Percentiles rank a stretch among this genome's conserved stretches.
Conservation (phyloP, 2,113 vertebrate genomes). For the Embiotoca jacksoni region DNA sequence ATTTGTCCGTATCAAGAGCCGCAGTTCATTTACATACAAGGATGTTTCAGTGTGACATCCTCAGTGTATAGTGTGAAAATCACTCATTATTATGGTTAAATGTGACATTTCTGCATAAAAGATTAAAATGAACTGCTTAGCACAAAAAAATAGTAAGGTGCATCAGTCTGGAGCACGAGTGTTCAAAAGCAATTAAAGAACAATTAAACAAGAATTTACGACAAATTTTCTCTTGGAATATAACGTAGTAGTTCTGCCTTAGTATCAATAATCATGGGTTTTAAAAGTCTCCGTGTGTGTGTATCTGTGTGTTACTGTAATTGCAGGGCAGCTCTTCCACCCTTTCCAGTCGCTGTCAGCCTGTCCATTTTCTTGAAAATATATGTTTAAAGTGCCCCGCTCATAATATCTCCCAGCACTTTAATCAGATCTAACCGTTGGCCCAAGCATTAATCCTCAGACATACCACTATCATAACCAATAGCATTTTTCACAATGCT, state of each 20-base stretch:
- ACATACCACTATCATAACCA: slow-evolving; percentile 56
- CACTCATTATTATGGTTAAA: slow-evolving; percentile 21
- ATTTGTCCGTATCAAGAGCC: no score
- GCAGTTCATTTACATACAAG: not conserved
- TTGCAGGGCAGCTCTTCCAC: not conserved
- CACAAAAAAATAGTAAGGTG: not conserved
- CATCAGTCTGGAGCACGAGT: slow-evolving; percentile 1
- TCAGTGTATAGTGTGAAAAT: not conserved
- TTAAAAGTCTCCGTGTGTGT: slow-evolving; percentile 4
- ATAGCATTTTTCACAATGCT: slow-evolving; percentile 37
- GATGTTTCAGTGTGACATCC: not conserved
- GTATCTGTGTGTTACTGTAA: slow-evolving; percentile 17
- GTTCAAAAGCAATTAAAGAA: slow-evolving; percentile 13
- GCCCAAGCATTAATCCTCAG: slow-evolving; percentile 45
- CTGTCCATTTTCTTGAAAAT: slow-evolving; percentile 37
- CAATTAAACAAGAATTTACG: slow-evolving; percentile 19
- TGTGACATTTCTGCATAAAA: slow-evolving; percentile 15
- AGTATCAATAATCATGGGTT: not conserved
- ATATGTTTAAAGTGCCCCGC: slow-evolving; percentile 1
- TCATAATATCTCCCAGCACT: slow-evolving; percentile 34
- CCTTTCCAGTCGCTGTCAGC: slow-evolving; percentile 8
- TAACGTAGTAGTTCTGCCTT: not conserved
- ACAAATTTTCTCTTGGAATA: not conserved
- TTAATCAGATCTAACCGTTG: slow-evolving; percentile 55
- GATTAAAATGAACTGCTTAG: not conserved